Evolutionary conservation across 2,113 vertebrate genomes (phyloP).

Genomic region (Aythya baeri): DNA sequence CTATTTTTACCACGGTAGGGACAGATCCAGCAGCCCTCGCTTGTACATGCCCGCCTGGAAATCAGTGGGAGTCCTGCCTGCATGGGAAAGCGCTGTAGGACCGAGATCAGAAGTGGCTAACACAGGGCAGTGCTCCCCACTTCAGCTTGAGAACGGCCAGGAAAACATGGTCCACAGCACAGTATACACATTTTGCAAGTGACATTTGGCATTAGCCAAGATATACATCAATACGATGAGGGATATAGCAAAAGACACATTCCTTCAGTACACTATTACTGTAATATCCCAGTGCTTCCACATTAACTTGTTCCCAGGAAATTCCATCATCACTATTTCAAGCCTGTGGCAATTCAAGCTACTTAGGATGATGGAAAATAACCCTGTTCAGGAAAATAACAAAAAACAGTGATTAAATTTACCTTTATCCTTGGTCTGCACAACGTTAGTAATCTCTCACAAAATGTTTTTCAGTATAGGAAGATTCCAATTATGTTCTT

Average conservation of each 20-base stretch:
- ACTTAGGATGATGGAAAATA: constrained; percentile 44
- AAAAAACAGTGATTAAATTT: constrained; percentile 42
- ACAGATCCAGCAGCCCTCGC: background rate
- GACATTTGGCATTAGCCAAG: constrained; percentile 41
- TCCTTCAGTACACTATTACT: constrained; percentile 23
- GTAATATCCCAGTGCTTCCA: constrained; percentile 23
- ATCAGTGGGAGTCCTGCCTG: constrained; percentile 13
- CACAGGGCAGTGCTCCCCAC: background rate
- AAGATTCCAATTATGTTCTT: background rate
- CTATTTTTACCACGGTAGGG: constrained; percentile 38
- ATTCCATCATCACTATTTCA: constrained; percentile 56
- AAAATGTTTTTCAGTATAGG: background rate
- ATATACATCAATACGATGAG: background rate
- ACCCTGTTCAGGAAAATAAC: constrained; percentile 26
- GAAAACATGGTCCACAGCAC: background rate
- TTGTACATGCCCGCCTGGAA: background rate
- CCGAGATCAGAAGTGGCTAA: background rate
- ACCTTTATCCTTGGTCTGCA: background rate
- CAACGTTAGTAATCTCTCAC: background rate
- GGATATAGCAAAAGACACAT: constrained; percentile 10
- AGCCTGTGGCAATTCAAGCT: background rate
- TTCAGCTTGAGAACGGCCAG: background rate
- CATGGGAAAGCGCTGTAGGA: background rate
- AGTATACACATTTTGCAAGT: background rate
- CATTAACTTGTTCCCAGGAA: constrained; percentile 60